A percentile compares a stretch with the other conserved stretches of the same genome.
Evolutionary conservation across 2,113 vertebrate species (phyloP).

Genomic region (Barbus barbus): DNA sequence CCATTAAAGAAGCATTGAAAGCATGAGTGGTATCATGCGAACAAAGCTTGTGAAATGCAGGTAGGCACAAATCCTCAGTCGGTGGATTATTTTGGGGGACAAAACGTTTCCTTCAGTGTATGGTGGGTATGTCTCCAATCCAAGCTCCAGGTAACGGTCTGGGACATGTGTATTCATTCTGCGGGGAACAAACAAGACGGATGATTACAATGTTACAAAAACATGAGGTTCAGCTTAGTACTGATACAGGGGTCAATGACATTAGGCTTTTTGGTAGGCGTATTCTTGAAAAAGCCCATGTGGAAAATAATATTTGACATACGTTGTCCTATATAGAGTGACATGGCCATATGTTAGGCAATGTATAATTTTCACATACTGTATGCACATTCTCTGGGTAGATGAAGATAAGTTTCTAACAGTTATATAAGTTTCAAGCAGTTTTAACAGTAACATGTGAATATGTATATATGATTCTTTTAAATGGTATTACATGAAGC

Average conservation of each 20-base stretch:
- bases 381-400: too few relatives aligned
- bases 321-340: too few relatives aligned
- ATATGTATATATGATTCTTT: too few relatives aligned
- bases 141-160: constrained; percentile 77
- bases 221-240: constrained; percentile 42
- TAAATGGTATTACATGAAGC: too few relatives aligned
- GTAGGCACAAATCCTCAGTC: constrained; percentile 34
- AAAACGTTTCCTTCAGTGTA: constrained; percentile 66
- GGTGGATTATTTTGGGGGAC: constrained; percentile 29
- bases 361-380: too few relatives aligned
- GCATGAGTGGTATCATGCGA: constrained; percentile 30
- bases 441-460: too few relatives aligned
- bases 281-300: too few relatives aligned
- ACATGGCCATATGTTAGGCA: too few relatives aligned
- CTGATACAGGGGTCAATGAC: constrained; percentile 31
- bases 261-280: background rate
- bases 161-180: constrained; percentile 79
- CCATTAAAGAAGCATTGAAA: background rate
- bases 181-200: constrained; percentile 46
- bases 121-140: constrained; percentile 75
- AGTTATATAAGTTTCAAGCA: too few relatives aligned
- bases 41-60: constrained; percentile 23
- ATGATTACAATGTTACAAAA: constrained; percentile 47
- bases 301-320: too few relatives aligned
- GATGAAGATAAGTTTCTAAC: too few relatives aligned